These are phyloP conservation scores for Megalopta genalis DNA, from an alignment of 1,140 invertebrate genomes.

Conservation along the genomic window DNA sequence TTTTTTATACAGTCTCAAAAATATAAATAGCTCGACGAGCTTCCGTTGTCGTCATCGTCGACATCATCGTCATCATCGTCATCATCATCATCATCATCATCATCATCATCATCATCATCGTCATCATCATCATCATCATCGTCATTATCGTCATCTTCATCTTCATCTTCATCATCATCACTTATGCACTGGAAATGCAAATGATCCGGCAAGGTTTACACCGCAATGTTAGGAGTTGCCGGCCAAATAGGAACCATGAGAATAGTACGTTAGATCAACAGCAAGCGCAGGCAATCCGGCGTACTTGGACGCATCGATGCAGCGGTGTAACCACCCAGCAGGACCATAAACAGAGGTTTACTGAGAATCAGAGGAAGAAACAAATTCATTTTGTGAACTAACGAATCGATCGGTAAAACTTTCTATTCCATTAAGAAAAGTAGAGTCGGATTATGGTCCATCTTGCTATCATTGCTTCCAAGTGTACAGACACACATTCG, in stretches of 20 bases:
- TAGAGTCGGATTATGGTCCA: no score
- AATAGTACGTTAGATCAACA: constrained; percentile 29
- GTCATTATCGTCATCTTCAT: no score
- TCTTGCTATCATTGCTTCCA: no score
- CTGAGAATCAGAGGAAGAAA: no score
- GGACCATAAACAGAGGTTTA: not conserved
- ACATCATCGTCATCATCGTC: not conserved
- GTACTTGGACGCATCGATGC: no score
- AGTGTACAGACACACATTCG: not conserved
- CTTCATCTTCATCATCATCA: constrained; percentile 6
- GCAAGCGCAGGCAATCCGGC: constrained; percentile 11
- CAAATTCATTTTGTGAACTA: no score
- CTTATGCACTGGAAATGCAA: constrained; percentile 38
- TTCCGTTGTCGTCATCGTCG: not conserved
- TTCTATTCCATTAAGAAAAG: no score
- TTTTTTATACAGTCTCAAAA: constrained; percentile 56
- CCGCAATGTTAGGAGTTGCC: constrained; percentile 51
- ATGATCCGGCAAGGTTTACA: constrained; percentile 38
- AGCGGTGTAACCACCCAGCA: no score
- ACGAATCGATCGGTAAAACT: no score
- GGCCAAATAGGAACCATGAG: constrained; percentile 57
- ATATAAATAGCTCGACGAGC: constrained; percentile 47
- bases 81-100: not conserved
- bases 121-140: not conserved
- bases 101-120: not conserved